Evolutionary conservation across 2,888 invertebrate species (phyloP).

Genomic region (Caenorhabditis wallacei): DNA sequence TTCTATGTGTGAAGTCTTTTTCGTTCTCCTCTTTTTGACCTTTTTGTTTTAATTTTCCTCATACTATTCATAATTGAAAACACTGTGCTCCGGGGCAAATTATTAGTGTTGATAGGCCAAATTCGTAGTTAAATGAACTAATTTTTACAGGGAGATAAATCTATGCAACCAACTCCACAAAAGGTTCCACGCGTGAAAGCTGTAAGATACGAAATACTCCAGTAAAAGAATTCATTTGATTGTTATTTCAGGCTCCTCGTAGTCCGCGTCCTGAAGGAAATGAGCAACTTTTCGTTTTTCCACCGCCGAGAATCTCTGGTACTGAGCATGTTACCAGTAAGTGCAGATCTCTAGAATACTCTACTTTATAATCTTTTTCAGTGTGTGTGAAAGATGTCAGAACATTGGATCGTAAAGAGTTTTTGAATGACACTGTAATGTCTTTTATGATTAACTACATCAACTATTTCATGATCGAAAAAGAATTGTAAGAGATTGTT

Average conservation of each 20-base stretch:
- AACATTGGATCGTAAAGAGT: slow-evolving; percentile 58
- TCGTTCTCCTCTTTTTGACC: not conserved
- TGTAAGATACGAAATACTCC: no score
- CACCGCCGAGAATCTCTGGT: not conserved
- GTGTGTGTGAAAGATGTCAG: slow-evolving; percentile 39
- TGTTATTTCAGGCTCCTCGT: not conserved
- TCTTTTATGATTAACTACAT: slow-evolving; percentile 43
- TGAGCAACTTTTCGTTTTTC: slow-evolving; percentile 29
- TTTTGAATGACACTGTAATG: slow-evolving; percentile 52
- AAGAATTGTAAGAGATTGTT: slow-evolving; percentile 15
- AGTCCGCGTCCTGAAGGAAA: not conserved
- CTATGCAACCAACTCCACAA: no score
- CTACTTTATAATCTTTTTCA: slow-evolving; percentile 2
- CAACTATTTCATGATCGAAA: slow-evolving; percentile 3
- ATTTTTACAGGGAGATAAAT: not conserved
- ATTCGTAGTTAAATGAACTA: not conserved
- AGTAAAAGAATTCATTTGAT: no score
- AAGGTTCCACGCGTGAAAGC: no score
- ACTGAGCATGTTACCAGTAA: not conserved
- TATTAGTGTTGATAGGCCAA: not conserved
- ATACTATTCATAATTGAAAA: not conserved
- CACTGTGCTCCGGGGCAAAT: slow-evolving; percentile 19
- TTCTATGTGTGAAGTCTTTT: not conserved
- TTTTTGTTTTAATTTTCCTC: not conserved
- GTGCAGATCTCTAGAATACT: not conserved